Percentiles rank a stretch among this genome's conserved stretches.
These are phyloP conservation scores for Paralichthys olivaceus DNA, from an alignment of 2,113 vertebrate species.

Conservation along the genomic window DNA sequence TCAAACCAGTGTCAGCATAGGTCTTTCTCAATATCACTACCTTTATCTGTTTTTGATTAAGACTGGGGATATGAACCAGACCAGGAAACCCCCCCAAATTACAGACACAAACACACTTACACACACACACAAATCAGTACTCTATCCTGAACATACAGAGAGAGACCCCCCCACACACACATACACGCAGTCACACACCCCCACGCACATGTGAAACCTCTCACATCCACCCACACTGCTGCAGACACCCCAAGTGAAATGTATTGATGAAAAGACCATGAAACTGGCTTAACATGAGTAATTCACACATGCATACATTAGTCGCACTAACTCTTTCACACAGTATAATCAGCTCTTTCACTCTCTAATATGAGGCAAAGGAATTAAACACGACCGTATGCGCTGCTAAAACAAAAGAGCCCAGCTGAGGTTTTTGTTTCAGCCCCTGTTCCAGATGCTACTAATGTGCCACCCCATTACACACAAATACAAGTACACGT, in stretches of 20 bases:
- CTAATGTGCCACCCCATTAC: slow-evolving; percentile 62
- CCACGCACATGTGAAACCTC: slow-evolving; percentile 18
- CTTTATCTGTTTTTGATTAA: slow-evolving; percentile 68
- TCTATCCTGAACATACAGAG: slow-evolving; percentile 26
- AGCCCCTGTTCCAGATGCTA: slow-evolving; percentile 56
- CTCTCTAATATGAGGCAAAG: slow-evolving; percentile 19
- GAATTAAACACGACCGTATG: slow-evolving; percentile 66
- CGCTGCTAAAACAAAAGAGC: slow-evolving; percentile 54
- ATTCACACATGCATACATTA: slow-evolving; percentile 41
- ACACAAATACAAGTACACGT: slow-evolving; percentile 45
- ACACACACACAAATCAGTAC: slow-evolving; percentile 30
- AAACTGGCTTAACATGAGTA: slow-evolving; percentile 61
- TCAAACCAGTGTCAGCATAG: slow-evolving; percentile 23
- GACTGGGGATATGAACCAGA: slow-evolving; percentile 55
- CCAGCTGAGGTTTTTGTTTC: slow-evolving; percentile 51
- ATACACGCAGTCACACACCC: slow-evolving; percentile 20
- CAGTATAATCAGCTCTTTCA: slow-evolving; percentile 46
- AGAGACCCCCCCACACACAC: background rate
- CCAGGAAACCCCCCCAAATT: slow-evolving; percentile 44
- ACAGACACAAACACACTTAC: slow-evolving; percentile 36
- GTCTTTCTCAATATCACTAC: slow-evolving; percentile 20
- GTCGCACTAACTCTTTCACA: slow-evolving; percentile 21
- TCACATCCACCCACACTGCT: slow-evolving; percentile 40
- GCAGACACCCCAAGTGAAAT: slow-evolving; percentile 46
- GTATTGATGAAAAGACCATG: slow-evolving; percentile 63